Base-by-base conservation (phyloP, 2,888 invertebrate species). In the Hesperia comma region DNA sequence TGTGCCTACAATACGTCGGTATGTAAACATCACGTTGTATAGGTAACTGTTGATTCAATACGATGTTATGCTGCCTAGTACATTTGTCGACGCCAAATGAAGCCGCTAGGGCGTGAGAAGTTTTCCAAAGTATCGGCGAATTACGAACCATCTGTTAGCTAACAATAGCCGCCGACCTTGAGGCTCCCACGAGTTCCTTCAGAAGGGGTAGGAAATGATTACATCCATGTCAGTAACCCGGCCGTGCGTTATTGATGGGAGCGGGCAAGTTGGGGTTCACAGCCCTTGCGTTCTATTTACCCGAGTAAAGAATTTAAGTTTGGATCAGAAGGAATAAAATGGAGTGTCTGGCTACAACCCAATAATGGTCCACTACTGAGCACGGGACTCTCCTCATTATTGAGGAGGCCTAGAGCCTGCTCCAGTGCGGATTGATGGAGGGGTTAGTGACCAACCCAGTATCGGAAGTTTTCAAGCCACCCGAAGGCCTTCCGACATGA, bases 201-300 rank as follows among this genome's bases (percentile, higher is more conserved):
- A 79, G 82, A 88, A 90, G 87, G 91, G 91, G 91, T 88, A 87
- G 91, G 88, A 90, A 91, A 91, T 90, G 90, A 90, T 92, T 88
- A 90, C 86, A 88, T 87, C 84, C 87, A 81, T 90, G 92, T 92
- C 92, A 92, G 89, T 92, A 89, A 92, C 92, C 92, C 90, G 87
- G 87, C 90, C 85, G 87, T 88, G 90, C 89, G 92, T 90, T 92
- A 92, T 92, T 89, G 92, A 92, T 90, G 92, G 92, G 84, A 81
- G 79, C 80, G 85, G 84, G 86, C 81, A 86, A 81, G 83, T 7
- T 7, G n/a, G 53, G 32, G 53, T 53, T 53, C 5, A 32, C 53
- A 53, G 32, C 32, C 6, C 7, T 14, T 8, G n/a, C 2, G 10
- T 6, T 3, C 26, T 32, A 26, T 32, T 53, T 53, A 32, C 32